Evolutionary conservation across 2,888 invertebrate genomes (phyloP), one percentile per base, ranked within the genome.

Genomic region (Antitype chi): DNA sequence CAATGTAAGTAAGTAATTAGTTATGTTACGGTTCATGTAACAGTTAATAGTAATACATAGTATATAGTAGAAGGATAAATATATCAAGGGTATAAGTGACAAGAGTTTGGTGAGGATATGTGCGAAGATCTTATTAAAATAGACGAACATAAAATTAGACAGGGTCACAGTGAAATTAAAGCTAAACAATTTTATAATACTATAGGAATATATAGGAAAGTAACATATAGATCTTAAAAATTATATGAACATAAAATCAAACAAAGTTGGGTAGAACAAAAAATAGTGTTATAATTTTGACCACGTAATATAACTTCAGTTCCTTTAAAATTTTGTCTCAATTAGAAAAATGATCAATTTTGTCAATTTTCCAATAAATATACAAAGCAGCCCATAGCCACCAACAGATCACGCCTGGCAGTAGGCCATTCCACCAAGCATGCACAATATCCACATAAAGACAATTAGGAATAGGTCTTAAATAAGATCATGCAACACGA

Each of bases 401-500:
- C 94, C 93, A 92, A 92, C 92, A 92, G 87, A 90, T 88, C 89
- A 91, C 92, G 93, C 94, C 93, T 94, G 95, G 95, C 94, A 92
- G 93, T 93, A 94, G 94, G 95, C 96, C 95, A 94, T 94, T 94
- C 95, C 95, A 96, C 94, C 94, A 94, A 95, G 93, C 96, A 96
- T 96, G 96, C 96, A 95, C 88, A 94, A 91, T 93, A 91, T 94
- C 91, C 93, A 95, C 94, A 94, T 93, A 92, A 92, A 94, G 92
- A 94, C 93, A 93, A 92, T 92, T 92, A 92, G 91, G 90, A 93
- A 88, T 92, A 94, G 92, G 90, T 93, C 92, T 93, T 94, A 94
- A 92, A 94, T 93, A 93, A 94, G 91, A 92, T 92, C 96, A 96
- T 96, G 96, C 96, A 96, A 95, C 95, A 96, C 96, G 94, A 94